A percentile compares a stretch with the other conserved stretches of the same genome.
These are phyloP conservation scores for Premnoplex brunnescens DNA, from an alignment of 2,797 vertebrate species.

Conservation along the genomic window DNA sequence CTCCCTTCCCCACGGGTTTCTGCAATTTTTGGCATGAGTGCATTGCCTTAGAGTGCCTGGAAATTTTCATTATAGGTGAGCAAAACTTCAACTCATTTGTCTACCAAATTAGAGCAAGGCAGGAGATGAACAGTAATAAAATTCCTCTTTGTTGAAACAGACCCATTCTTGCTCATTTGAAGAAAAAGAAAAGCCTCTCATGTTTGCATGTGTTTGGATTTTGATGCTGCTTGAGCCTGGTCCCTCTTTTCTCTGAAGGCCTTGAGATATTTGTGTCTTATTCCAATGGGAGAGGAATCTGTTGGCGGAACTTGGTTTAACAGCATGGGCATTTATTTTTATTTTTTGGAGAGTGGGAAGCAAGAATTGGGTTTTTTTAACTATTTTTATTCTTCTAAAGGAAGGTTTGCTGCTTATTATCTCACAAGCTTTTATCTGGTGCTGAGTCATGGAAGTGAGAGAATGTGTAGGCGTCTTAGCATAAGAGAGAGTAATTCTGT, in stretches of 20 bases:
- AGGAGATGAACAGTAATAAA: conserved; percentile 59
- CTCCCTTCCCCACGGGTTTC: conserved; percentile 59
- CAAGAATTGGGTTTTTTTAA: neutral
- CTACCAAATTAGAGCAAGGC: conserved; percentile 65
- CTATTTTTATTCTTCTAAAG: conserved; percentile 53
- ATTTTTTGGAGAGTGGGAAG: neutral
- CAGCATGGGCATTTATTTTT: neutral
- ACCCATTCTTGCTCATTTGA: conserved; percentile 58
- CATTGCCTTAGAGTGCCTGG: conserved; percentile 54
- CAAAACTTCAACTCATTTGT: conserved; percentile 69
- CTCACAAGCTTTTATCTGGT: conserved; percentile 66
- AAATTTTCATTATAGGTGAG: conserved; percentile 69
- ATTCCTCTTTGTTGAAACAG: conserved; percentile 60
- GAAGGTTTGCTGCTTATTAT: conserved; percentile 69
- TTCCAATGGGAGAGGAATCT: neutral
- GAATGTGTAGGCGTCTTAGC: conserved; percentile 76
- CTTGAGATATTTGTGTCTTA: neutral
- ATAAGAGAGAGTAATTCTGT: conserved; percentile 74
- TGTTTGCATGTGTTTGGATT: conserved; percentile 50
- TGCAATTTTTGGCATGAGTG: conserved; percentile 64
- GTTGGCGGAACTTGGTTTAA: neutral
- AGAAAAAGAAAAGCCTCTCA: conserved; percentile 34
- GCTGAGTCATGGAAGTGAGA: conserved; percentile 81
- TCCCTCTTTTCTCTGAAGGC: neutral
- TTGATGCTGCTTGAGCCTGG: neutral